Evolutionary conservation across 2,797 vertebrate species (phyloP).

Genomic region (Erethizon dorsatum): DNA sequence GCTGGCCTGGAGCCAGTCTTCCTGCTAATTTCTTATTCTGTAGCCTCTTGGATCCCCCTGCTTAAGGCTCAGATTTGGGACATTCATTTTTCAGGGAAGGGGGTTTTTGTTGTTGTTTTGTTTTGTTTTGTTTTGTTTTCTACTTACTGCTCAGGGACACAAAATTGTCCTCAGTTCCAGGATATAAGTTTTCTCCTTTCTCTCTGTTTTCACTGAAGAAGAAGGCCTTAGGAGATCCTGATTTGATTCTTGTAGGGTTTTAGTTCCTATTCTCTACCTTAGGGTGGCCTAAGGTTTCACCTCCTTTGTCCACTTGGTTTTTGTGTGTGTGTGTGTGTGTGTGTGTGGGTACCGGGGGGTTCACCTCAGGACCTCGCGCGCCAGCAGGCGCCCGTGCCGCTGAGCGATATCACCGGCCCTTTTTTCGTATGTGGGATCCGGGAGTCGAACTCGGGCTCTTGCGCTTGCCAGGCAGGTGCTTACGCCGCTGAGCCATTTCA

Average conservation of each 20-base stretch:
- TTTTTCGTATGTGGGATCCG: no score
- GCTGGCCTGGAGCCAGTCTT: not conserved
- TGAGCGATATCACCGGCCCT: no score
- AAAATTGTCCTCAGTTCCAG: not conserved
- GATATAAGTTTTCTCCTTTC: not conserved
- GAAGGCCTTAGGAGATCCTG: not conserved
- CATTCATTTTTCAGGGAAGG: not conserved
- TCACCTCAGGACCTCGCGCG: no score
- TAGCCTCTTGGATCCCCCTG: not conserved
- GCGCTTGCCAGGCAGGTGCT: no score
- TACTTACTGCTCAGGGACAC: not conserved
- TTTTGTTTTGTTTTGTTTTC: not conserved
- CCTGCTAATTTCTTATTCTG: slow-evolving; percentile 18
- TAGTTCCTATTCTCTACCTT: not conserved
- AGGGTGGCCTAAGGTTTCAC: not conserved
- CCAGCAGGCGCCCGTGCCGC: no score
- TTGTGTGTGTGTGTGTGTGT: not conserved
- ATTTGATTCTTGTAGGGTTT: not conserved
- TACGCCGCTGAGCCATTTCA: no score
- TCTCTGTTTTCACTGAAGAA: not conserved
- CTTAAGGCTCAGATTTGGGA: not conserved
- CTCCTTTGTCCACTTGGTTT: slow-evolving; percentile 12
- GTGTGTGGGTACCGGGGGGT: no score
- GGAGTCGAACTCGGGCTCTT: no score
- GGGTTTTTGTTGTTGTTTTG: not conserved